These are phyloP conservation scores for Trypoxylon attenuatum DNA, from an alignment of 2,888 invertebrate species.

Conservation along the genomic window DNA sequence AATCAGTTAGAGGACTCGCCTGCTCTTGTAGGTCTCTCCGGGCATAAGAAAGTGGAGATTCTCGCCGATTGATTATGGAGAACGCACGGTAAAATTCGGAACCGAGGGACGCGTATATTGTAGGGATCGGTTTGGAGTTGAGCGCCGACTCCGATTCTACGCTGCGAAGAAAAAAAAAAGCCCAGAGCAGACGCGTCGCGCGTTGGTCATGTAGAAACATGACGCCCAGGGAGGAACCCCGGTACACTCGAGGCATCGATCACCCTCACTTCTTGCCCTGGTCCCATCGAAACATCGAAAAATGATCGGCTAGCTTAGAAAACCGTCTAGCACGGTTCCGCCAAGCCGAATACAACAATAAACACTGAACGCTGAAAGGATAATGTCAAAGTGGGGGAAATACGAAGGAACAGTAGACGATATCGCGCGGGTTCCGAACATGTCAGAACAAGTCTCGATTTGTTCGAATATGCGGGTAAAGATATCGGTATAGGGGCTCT, in stretches of 20 bases:
- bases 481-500: no score
- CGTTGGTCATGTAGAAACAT: slow-evolving; percentile 20
- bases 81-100: neutral
- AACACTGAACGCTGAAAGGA: no score
- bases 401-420: no score
- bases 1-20: slow-evolving; percentile 35
- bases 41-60: neutral
- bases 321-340: no score
- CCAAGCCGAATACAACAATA: no score
- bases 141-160: neutral
- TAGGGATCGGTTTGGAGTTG: no score
- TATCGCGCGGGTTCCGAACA: no score
- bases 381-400: no score
- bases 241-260: slow-evolving; percentile 29
- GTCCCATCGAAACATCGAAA: neutral
- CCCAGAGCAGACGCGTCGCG: slow-evolving; percentile 14
- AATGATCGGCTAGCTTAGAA: no score
- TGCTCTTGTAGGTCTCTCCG: neutral
- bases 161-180: neutral
- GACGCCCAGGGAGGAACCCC: slow-evolving; percentile 25
- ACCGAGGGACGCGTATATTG: neutral
- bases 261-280: slow-evolving; percentile 1
- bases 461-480: no score
- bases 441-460: no score
- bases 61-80: neutral